These are phyloP conservation scores for Sitobion miscanthi DNA, from an alignment of 1,140 invertebrate species.

Conservation along the genomic window DNA sequence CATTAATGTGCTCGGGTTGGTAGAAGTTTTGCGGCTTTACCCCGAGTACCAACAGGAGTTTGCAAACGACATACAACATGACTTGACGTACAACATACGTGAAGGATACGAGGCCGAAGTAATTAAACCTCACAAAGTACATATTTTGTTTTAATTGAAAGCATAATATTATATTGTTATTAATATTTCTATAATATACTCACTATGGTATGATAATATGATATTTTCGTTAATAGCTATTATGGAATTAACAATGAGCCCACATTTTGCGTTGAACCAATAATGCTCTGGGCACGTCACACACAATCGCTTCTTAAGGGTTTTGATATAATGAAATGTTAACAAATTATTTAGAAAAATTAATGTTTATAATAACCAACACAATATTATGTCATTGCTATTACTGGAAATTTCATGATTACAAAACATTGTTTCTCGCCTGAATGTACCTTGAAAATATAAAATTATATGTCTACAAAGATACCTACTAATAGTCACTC, in stretches of 20 bases:
- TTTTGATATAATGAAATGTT: not conserved
- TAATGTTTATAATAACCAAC: not conserved
- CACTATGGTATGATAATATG: not conserved
- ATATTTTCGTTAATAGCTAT: not conserved
- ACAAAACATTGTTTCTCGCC: not conserved
- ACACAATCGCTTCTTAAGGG: not conserved
- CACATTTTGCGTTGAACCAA: not conserved
- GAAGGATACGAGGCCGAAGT: slow-evolving; percentile 90
- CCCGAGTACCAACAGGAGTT: slow-evolving; percentile 94
- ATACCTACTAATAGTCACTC: not conserved
- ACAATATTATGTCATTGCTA: not conserved
- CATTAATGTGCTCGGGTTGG: slow-evolving; percentile 86
- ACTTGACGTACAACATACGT: slow-evolving; percentile 92
- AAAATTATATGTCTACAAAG: not conserved
- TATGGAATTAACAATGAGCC: not conserved
- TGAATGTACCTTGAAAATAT: not conserved
- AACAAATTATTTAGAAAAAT: not conserved
- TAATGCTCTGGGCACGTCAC: too few species aligned
- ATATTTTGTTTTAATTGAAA: slow-evolving; percentile 37
- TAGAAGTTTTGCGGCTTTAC: slow-evolving; percentile 89
- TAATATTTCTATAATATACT: not conserved
- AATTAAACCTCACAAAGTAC: slow-evolving; percentile 59
- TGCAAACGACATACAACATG: slow-evolving; percentile 91
- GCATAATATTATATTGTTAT: not conserved
- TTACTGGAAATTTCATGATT: not conserved